Conservation (phyloP, 64 coral and sea anemone genomes). For the Montipora sp. region DNA sequence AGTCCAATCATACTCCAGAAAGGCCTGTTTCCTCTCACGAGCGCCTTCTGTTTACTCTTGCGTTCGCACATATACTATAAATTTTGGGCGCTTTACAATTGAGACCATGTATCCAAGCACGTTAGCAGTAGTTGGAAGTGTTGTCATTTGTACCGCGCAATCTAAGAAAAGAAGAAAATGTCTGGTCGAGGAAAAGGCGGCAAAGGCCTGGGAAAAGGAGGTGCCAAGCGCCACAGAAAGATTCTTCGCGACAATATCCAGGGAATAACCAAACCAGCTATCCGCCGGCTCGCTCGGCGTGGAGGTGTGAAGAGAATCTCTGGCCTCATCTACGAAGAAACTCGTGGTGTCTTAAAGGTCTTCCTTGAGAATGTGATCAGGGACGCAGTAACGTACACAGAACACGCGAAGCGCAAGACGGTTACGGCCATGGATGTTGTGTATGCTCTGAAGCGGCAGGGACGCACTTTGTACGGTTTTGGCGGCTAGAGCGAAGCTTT, state of each 20-base stretch:
- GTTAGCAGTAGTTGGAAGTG: no score
- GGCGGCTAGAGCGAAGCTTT: conserved; percentile 52
- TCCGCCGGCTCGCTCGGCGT: conserved; percentile 93
- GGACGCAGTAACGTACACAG: conserved; percentile 84
- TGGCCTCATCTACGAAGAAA: conserved; percentile 91
- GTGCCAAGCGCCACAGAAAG: conserved; percentile 94
- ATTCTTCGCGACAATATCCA: conserved; percentile 97
- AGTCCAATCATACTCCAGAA: conserved; percentile 10
- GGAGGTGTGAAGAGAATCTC: conserved; percentile 98
- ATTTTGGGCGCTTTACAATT: no score
- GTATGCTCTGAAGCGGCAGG: conserved; percentile 86
- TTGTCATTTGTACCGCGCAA: no score
- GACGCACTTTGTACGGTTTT: conserved; percentile 92
- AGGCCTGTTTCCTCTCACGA: no score
- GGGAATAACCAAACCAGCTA: conserved; percentile 94
- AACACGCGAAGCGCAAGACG: conserved; percentile 85
- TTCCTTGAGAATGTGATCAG: conserved; percentile 86
- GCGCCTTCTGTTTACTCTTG: neutral
- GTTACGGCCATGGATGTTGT: conserved; percentile 90
- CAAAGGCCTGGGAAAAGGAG: conserved; percentile 94
- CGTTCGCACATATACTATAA: neutral
- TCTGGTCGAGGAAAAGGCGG: conserved; percentile 95
- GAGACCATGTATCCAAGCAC: no score
- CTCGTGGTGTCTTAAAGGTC: conserved; percentile 82
- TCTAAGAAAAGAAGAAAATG: conserved; percentile 36